These are phyloP conservation scores for Aphelenchoides fujianensis DNA, from an alignment of 1,140 invertebrate genomes.

Conservation along the genomic window DNA sequence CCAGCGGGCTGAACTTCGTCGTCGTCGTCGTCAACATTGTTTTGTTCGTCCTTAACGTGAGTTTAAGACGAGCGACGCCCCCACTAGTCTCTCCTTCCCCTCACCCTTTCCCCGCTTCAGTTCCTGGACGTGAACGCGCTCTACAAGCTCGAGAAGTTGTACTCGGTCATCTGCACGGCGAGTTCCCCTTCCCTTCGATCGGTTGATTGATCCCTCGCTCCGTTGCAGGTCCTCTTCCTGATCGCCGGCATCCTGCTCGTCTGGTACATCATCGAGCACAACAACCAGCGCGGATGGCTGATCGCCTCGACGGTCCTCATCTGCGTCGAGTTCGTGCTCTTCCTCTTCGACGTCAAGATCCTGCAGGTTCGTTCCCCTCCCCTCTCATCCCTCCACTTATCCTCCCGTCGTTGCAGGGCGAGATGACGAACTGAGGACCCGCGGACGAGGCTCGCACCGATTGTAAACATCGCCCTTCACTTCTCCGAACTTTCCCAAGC, in stretches of 20 bases:
- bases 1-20: slow-evolving; percentile 53
- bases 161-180: slow-evolving; percentile 50
- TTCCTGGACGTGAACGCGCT: slow-evolving; percentile 16
- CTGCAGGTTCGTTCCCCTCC: neutral
- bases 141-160: slow-evolving; percentile 45
- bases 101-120: neutral
- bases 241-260: slow-evolving; percentile 53
- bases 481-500: neutral
- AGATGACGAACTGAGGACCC: neutral
- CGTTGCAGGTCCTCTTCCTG: slow-evolving; percentile 42
- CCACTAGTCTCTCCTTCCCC: too few relatives aligned
- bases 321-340: slow-evolving; percentile 3
- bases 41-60: slow-evolving; percentile 55
- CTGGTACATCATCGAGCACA: slow-evolving; percentile 52
- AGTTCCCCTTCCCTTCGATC: slow-evolving; percentile 20
- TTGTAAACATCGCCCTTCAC: too few relatives aligned
- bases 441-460: neutral
- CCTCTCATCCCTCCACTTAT: neutral
- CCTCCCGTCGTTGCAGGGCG: slow-evolving; percentile 15
- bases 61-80: neutral
- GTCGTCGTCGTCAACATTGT: slow-evolving; percentile 55
- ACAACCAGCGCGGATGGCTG: slow-evolving; percentile 36
- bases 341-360: slow-evolving; percentile 3
- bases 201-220: neutral
- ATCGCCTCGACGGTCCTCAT: slow-evolving; percentile 36